Evolutionary conservation across 2,113 vertebrate genomes (phyloP).

Genomic region (Petaurus breviceps): DNA sequence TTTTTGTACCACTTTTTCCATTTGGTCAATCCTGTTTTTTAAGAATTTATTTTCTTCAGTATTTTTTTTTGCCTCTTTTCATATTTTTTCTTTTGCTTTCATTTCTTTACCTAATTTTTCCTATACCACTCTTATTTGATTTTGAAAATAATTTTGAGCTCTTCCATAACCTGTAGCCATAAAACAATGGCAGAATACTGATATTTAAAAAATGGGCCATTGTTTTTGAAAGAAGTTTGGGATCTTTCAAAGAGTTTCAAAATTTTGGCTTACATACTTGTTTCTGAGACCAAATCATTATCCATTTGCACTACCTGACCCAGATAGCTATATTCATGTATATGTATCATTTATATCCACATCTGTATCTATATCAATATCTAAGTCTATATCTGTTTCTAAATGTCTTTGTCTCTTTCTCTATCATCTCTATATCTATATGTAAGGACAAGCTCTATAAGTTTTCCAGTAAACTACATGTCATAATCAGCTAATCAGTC

Average conservation of each 20-base stretch:
- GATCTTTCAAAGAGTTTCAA: background rate
- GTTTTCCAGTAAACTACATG: background rate
- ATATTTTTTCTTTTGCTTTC: too few relatives aligned
- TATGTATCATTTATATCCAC: background rate
- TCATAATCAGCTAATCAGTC: background rate
- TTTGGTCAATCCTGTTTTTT: too few relatives aligned
- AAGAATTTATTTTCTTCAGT: too few relatives aligned
- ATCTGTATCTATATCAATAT: background rate
- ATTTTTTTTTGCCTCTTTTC: too few relatives aligned
- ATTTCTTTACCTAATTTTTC: too few relatives aligned
- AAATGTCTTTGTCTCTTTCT: background rate
- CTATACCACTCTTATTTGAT: too few relatives aligned
- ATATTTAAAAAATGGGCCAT: background rate
- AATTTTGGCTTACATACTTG: background rate
- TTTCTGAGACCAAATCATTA: background rate
- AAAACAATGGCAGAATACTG: background rate
- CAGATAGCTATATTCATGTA: background rate
- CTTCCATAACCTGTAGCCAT: background rate
- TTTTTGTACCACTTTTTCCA: too few relatives aligned
- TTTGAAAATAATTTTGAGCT: too few relatives aligned
- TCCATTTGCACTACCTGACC: background rate
- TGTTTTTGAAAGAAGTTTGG: background rate
- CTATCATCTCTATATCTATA: background rate
- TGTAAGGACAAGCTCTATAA: background rate
- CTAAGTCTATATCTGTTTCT: too few relatives aligned